Base-by-base conservation (phyloP, 2,113 vertebrate genomes). In the Gracilinanus agilis region DNA sequence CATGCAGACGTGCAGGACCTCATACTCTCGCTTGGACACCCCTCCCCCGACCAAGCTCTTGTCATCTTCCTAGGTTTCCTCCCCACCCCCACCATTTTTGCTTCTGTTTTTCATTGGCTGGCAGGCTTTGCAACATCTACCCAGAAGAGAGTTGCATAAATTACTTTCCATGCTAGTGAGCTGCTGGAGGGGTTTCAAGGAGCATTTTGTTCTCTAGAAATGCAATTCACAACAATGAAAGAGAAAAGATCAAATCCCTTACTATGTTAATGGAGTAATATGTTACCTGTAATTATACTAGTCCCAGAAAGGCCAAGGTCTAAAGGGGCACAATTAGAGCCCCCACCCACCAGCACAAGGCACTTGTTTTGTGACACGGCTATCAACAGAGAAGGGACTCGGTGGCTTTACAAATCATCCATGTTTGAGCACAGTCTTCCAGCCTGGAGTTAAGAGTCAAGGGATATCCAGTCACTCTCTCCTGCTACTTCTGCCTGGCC, bases 321-420 rank as follows among this genome's bases (percentile, higher is more conserved):
- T 97, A 34, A 96, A 97, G 91, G 89, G 83, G 25, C 67, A 95
- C 88, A 61, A 95, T 67, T 44, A 88, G 19, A 96, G 49, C 54
- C 0, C 8, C 49, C 13, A 90, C 1, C 24, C 91, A 54, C 67
- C 40, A 92, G 16, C 23, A 11, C n/a, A 61, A 90, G 0, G 49
- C 16, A 54, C 88, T 40, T 93, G 53, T 88, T 93, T 91, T 92
- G 75, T 91, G 55, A 95, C n/a, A 89, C 16, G 24, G 7, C 1
- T 44, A 9, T 53, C 29, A 89, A 25, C 90, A 19, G 40, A 40
- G 27, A 90, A 88, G 23, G 90, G 90, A 97, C 58, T 12, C 19
- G 67, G 24, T 13, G 92, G 44, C 94, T 2, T 93, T 92, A 40
- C 90, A 91, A 53, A 40, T 61, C 23, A 83, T 10, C 25, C 67